phyloP scores from a whole-genome alignment of 1,140 invertebrate genomes.

The Neomicropteryx cornuta region DNA sequence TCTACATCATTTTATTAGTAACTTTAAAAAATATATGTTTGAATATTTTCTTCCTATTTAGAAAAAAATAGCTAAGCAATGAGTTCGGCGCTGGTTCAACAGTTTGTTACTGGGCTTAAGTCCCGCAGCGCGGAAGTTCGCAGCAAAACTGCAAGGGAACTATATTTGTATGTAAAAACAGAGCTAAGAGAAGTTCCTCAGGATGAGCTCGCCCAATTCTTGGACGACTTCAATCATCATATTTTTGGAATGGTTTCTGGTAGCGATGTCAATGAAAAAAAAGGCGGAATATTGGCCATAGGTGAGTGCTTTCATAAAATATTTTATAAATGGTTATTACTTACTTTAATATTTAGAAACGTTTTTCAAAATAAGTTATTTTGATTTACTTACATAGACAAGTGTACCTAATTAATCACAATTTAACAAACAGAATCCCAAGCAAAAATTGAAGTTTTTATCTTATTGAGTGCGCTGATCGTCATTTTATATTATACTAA shows the following conservation, averaged over 20 bases:
- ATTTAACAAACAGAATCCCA: too few species aligned
- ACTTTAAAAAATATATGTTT: too few species aligned
- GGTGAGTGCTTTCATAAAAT: slow-evolving; percentile 57
- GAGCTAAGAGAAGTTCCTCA: slow-evolving; percentile 85
- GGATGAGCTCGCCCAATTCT: slow-evolving; percentile 80
- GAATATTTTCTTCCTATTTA: too few species aligned
- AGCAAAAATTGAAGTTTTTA: not conserved
- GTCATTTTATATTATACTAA: too few species aligned
- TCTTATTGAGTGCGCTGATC: too few species aligned
- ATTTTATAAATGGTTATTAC: too few species aligned
- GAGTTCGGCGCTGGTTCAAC: slow-evolving; percentile 50
- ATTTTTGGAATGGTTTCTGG: slow-evolving; percentile 94
- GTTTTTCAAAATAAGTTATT: too few species aligned
- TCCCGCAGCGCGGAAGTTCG: slow-evolving; percentile 77
- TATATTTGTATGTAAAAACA: slow-evolving; percentile 84
- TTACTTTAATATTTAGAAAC: too few species aligned
- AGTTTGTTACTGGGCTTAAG: slow-evolving; percentile 80
- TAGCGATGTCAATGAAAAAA: slow-evolving; percentile 86
- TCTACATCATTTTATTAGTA: too few species aligned
- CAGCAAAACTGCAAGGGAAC: slow-evolving; percentile 73
- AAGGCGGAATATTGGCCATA: slow-evolving; percentile 90
- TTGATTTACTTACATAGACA: too few species aligned
- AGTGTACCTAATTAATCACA: too few species aligned
- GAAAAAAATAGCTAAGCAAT: too few species aligned
- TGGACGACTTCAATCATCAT: slow-evolving; percentile 92